A percentile compares a stretch with the other conserved stretches of the same genome.
Conservation (phyloP, 2,888 invertebrate genomes). For the Agonopterix heracliana region DNA sequence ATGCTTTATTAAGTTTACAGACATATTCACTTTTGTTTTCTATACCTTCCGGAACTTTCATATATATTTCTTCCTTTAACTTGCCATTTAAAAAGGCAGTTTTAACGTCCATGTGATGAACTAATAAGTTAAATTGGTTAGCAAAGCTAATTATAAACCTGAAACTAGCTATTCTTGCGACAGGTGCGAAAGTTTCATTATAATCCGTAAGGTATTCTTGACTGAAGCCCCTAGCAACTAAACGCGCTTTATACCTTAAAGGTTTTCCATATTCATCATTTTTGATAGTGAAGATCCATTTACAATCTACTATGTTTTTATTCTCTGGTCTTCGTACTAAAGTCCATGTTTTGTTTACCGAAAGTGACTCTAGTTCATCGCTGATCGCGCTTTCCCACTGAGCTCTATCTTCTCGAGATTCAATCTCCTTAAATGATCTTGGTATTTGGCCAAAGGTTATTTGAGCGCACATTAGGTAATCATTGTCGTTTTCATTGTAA, state of each 20-base stretch:
- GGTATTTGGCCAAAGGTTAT: conserved; percentile 10
- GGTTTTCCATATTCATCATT: conserved; percentile 19
- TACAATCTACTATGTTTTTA: conserved; percentile 18
- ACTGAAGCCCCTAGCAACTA: conserved; percentile 28
- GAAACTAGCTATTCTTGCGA: conserved; percentile 22
- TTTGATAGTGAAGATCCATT: conserved; percentile 16
- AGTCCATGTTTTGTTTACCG: no score
- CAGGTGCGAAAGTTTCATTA: conserved; percentile 17
- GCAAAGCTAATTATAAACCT: conserved; percentile 21
- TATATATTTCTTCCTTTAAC: conserved; percentile 20
- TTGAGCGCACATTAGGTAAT: conserved; percentile 11
- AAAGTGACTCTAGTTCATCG: no score
- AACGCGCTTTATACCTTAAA: conserved; percentile 19
- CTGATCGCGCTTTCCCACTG: no score
- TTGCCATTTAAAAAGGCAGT: conserved; percentile 21
- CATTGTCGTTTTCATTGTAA: conserved; percentile 11
- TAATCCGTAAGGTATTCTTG: conserved; percentile 23
- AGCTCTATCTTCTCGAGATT: conserved; percentile 3
- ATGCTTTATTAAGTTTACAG: conserved; percentile 25
- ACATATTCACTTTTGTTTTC: conserved; percentile 11
- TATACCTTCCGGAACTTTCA: conserved; percentile 19
- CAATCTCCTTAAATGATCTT: conserved; percentile 14
- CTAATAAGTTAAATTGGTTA: conserved; percentile 17
- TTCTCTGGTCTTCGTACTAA: no score
- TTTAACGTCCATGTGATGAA: conserved; percentile 21